Conservation (phyloP, 1,140 invertebrate species). For the Drosophila nannoptera region DNA sequence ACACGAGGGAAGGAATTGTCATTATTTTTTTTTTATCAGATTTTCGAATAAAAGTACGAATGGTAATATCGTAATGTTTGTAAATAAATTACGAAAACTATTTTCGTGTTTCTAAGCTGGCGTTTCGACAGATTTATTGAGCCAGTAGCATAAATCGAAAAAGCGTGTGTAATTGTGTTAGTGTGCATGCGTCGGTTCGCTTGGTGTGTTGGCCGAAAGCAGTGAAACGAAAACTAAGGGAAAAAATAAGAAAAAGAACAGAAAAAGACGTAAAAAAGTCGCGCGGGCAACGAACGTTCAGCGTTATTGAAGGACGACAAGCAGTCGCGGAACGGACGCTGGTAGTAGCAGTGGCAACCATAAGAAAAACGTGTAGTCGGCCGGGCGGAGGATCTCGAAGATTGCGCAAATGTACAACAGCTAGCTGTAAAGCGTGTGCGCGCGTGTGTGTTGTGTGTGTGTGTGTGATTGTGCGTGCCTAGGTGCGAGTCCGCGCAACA, state of each 20-base stretch:
- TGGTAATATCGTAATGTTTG: conserved; percentile 27
- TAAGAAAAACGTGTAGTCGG: conserved; percentile 18
- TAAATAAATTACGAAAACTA: conserved; percentile 12
- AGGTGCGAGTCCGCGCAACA: conserved; percentile 19
- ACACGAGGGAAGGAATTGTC: conserved; percentile 73
- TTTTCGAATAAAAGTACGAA: conserved; percentile 34
- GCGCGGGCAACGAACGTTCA: conserved; percentile 56
- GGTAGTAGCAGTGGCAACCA: conserved; percentile 17
- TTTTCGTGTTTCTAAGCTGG: conserved; percentile 27
- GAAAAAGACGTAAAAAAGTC: conserved; percentile 26
- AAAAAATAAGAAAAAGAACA: conserved; percentile 37
- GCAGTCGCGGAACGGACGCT: conserved; percentile 34
- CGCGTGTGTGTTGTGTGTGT: conserved; percentile 18
- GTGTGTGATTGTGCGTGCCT: conserved; percentile 14
- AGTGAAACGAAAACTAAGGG: conserved; percentile 51
- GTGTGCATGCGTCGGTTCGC: conserved; percentile 62
- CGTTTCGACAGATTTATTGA: conserved; percentile 14
- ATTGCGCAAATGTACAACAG: conserved; percentile 54
- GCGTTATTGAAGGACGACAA: conserved; percentile 52
- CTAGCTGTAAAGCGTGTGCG: conserved; percentile 30
- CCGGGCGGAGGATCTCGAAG: conserved; percentile 38
- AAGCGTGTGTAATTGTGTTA: conserved; percentile 59
- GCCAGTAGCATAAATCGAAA: conserved; percentile 46
- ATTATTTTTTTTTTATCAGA: conserved; percentile 56
- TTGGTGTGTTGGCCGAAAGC: conserved; percentile 58